phyloP scores from a whole-genome alignment of 2,113 vertebrate species.

The Oreochromis spilurus region DNA sequence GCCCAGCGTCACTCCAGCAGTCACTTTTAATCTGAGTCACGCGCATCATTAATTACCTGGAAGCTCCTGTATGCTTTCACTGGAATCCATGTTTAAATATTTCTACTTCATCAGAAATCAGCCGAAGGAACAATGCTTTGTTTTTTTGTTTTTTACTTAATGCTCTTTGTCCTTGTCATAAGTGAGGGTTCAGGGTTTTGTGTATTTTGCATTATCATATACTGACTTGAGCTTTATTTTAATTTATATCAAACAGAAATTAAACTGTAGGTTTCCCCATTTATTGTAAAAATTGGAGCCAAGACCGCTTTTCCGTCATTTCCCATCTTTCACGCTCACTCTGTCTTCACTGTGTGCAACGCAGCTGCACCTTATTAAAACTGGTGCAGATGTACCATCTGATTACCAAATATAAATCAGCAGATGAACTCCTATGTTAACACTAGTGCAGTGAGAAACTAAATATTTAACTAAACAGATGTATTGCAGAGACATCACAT shows the following conservation, averaged over 20 bases:
- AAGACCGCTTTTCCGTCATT: background rate
- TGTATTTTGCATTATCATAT: background rate
- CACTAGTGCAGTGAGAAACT: background rate
- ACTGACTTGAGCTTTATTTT: background rate
- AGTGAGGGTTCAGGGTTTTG: background rate
- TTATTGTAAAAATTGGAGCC: background rate
- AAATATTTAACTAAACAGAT: conserved; percentile 5
- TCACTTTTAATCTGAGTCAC: conserved; percentile 1
- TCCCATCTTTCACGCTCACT: background rate
- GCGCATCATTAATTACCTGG: conserved; percentile 28
- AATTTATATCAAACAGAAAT: background rate
- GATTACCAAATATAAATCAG: background rate
- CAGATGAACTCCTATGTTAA: background rate
- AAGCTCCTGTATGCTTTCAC: background rate
- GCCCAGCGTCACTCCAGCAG: background rate
- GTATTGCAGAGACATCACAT: background rate
- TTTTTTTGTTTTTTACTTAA: background rate
- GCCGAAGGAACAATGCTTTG: background rate
- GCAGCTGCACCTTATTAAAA: background rate
- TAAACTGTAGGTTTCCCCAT: background rate
- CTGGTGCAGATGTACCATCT: background rate
- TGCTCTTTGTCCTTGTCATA: background rate
- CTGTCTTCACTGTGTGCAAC: background rate
- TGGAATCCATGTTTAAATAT: background rate
- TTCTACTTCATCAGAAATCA: background rate